Evolutionary conservation across 2,113 vertebrate genomes (phyloP).

Genomic region (Laticauda laticaudata): DNA sequence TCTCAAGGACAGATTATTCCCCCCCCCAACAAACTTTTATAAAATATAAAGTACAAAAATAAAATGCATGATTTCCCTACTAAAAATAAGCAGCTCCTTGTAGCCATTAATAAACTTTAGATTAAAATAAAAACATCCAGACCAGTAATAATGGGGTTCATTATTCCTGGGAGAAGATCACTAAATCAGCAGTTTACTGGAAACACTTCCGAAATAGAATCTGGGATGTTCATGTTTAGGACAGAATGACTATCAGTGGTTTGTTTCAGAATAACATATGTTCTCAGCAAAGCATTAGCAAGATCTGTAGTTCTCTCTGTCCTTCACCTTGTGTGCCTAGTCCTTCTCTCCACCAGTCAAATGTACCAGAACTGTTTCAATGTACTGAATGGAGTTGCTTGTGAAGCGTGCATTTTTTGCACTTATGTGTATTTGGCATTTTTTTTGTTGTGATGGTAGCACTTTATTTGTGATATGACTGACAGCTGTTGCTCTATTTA

Average conservation of each 20-base stretch:
- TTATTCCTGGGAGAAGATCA: background rate
- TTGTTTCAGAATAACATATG: conserved; percentile 71
- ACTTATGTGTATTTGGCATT: background rate
- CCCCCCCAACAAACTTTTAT: background rate
- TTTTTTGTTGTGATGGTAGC: conserved; percentile 38
- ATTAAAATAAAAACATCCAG: background rate
- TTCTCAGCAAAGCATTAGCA: conserved; percentile 67
- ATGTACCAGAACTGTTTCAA: conserved; percentile 41
- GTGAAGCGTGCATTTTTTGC: too few relatives aligned
- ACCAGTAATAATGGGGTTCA: background rate
- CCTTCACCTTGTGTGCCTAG: conserved; percentile 63
- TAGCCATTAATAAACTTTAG: background rate
- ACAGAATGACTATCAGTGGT: conserved; percentile 66
- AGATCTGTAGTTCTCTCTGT: conserved; percentile 48
- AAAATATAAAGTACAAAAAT: background rate
- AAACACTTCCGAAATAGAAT: conserved; percentile 64
- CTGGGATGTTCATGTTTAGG: conserved; percentile 73
- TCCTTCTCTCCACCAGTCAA: conserved; percentile 33
- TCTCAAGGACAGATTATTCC: background rate
- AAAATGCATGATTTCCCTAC: background rate
- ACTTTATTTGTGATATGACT: conserved; percentile 35
- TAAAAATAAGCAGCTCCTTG: background rate
- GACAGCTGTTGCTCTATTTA: conserved; percentile 22
- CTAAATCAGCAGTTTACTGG: conserved; percentile 58
- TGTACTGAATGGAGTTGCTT: conserved; percentile 10